phyloP scores from a whole-genome alignment of 2,888 invertebrate species.

The Agapostemon virescens region DNA sequence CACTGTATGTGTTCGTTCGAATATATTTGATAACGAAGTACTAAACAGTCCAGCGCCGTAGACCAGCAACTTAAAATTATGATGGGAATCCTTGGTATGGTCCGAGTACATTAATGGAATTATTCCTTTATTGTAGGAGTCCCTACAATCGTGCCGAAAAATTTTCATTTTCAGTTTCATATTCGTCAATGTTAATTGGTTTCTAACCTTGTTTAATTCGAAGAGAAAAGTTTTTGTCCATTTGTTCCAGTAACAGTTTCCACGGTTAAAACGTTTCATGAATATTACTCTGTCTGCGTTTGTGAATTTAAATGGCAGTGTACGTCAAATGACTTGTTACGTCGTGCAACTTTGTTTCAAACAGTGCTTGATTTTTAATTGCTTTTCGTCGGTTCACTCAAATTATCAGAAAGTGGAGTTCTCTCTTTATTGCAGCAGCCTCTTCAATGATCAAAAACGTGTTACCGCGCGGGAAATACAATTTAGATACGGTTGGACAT shows the following conservation, averaged over 20 bases:
- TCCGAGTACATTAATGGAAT: neutral
- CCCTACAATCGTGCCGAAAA: neutral
- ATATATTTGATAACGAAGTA: neutral
- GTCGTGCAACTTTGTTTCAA: neutral
- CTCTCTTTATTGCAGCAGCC: neutral
- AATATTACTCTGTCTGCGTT: neutral
- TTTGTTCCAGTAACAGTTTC: neutral
- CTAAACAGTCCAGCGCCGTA: neutral
- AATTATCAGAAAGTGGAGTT: neutral
- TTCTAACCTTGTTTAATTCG: neutral
- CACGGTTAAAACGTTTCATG: neutral
- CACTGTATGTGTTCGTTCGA: neutral
- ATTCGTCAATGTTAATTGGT: neutral
- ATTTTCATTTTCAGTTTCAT: neutral
- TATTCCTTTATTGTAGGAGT: too few relatives aligned
- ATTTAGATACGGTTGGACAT: neutral
- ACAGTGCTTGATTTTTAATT: slow-evolving; percentile 2
- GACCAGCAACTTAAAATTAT: neutral
- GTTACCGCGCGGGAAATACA: neutral
- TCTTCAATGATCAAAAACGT: neutral
- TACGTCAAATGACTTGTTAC: neutral
- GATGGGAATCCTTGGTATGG: neutral
- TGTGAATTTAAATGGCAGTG: neutral
- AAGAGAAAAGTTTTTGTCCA: neutral
- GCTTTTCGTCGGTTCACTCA: neutral